phyloP scores from a whole-genome alignment of 2,797 vertebrate species.

The Pitangus sulphuratus region DNA sequence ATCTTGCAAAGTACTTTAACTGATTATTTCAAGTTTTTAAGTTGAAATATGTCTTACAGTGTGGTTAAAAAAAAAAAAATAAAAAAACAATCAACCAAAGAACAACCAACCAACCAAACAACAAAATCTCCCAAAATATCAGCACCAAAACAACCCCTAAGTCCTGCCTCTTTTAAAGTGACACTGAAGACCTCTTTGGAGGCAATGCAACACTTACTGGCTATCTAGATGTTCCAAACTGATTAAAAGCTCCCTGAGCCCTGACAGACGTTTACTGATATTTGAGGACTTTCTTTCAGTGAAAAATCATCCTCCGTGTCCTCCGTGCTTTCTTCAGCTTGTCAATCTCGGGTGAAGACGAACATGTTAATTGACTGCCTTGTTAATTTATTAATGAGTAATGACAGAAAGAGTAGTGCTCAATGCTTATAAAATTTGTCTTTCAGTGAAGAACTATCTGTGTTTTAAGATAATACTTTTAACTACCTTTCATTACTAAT shows the following conservation, averaged over 20 bases:
- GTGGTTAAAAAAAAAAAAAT: not conserved
- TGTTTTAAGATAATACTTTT: conserved; percentile 58
- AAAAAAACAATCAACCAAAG: not conserved
- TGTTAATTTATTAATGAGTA: conserved; percentile 72
- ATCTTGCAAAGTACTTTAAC: not conserved
- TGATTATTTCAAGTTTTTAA: not conserved
- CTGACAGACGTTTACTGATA: conserved; percentile 37
- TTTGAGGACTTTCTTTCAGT: conserved; percentile 51
- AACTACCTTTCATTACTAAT: conserved; percentile 71
- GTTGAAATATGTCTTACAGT: not conserved
- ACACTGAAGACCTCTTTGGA: not conserved
- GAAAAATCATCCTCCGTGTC: conserved; percentile 51
- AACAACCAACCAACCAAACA: not conserved
- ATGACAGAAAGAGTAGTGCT: conserved; percentile 54
- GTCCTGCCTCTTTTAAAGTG: not conserved
- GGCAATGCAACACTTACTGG: conserved; percentile 11
- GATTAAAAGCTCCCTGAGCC: conserved; percentile 22
- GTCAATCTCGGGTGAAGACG: conserved; percentile 57
- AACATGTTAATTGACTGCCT: conserved; percentile 61
- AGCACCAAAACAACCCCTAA: not conserved
- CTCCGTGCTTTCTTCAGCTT: conserved; percentile 51
- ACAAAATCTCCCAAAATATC: not conserved
- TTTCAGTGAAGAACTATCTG: conserved; percentile 44
- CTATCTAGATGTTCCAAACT: conserved; percentile 54
- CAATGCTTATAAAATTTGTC: conserved; percentile 47